These are phyloP conservation scores for Halocynthia roretzi DNA, from an alignment of 23 tunicate species.

Conservation along the genomic window DNA sequence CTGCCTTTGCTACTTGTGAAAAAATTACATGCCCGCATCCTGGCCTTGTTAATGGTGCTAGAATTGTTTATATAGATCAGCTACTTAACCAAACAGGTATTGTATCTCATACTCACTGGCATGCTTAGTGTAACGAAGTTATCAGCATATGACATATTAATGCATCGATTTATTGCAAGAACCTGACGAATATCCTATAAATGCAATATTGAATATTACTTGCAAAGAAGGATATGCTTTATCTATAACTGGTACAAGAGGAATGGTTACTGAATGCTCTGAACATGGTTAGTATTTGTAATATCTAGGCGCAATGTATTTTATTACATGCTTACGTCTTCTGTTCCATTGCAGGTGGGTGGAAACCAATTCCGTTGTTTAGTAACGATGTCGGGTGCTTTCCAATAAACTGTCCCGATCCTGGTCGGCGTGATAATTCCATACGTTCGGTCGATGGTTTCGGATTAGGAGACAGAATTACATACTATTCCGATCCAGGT, in stretches of 20 bases:
- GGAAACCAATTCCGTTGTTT: slow-evolving; percentile 37
- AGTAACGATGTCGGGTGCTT: slow-evolving; percentile 12
- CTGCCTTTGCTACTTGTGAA: slow-evolving; percentile 19
- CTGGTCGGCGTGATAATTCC: slow-evolving; percentile 32
- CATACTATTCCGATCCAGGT: slow-evolving; percentile 47
- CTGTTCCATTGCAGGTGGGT: slow-evolving; percentile 28
- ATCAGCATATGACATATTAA: neutral
- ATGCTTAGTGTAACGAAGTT: neutral
- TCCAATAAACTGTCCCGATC: slow-evolving; percentile 40
- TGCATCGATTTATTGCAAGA: slow-evolving; percentile 13
- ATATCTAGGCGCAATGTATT: neutral
- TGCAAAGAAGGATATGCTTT: slow-evolving; percentile 41
- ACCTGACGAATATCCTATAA: slow-evolving; percentile 13
- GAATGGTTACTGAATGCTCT: slow-evolving; percentile 13
- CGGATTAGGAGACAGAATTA: slow-evolving; percentile 20
- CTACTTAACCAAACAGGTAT: slow-evolving; percentile 1
- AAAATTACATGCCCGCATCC: slow-evolving; percentile 25
- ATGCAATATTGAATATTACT: slow-evolving; percentile 12
- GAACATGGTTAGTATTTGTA: slow-evolving; percentile 16
- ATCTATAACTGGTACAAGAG: neutral
- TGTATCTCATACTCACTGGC: neutral
- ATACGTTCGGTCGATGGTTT: slow-evolving; percentile 25
- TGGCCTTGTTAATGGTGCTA: slow-evolving; percentile 9
- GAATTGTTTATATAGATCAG: neutral
- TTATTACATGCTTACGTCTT: neutral